phyloP scores from a whole-genome alignment of 1,140 invertebrate genomes.

The Drosophila fuyamai region DNA sequence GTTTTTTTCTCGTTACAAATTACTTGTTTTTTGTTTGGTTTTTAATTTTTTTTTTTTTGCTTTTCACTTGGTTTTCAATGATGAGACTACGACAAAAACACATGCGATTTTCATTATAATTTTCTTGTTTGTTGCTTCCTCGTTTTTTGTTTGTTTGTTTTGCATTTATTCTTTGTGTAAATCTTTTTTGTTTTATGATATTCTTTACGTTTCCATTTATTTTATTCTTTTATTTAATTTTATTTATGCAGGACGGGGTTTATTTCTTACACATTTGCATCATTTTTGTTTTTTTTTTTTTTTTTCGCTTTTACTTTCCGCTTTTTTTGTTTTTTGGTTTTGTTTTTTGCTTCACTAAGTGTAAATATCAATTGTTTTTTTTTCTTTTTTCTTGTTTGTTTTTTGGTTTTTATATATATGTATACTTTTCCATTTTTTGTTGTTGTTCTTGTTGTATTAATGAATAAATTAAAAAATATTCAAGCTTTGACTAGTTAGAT shows the following conservation, averaged over 20 bases:
- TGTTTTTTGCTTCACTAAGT: constrained; percentile 78
- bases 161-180: constrained; percentile 72
- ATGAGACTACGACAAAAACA: constrained; percentile 69
- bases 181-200: constrained; percentile 75
- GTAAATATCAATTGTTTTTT: constrained; percentile 82
- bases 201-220: constrained; percentile 65
- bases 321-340: constrained; percentile 54
- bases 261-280: constrained; percentile 84
- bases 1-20: constrained; percentile 38
- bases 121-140: constrained; percentile 49
- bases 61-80: constrained; percentile 47
- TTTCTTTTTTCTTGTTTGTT: constrained; percentile 48
- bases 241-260: constrained; percentile 84
- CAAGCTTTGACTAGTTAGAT: constrained; percentile 81
- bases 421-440: constrained; percentile 62
- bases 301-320: constrained; percentile 49
- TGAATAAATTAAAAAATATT: constrained; percentile 83
- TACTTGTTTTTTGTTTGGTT: constrained; percentile 32
- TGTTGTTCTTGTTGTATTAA: constrained; percentile 67
- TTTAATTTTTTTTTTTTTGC: constrained; percentile 14
- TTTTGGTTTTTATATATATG: constrained; percentile 65
- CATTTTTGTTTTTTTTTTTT: constrained; percentile 57
- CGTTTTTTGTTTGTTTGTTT: constrained; percentile 20
- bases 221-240: constrained; percentile 78
- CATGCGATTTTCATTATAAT: constrained; percentile 61